Conservation (phyloP, 2,797 vertebrate genomes). For the Amblyopsis hoosieri region DNA sequence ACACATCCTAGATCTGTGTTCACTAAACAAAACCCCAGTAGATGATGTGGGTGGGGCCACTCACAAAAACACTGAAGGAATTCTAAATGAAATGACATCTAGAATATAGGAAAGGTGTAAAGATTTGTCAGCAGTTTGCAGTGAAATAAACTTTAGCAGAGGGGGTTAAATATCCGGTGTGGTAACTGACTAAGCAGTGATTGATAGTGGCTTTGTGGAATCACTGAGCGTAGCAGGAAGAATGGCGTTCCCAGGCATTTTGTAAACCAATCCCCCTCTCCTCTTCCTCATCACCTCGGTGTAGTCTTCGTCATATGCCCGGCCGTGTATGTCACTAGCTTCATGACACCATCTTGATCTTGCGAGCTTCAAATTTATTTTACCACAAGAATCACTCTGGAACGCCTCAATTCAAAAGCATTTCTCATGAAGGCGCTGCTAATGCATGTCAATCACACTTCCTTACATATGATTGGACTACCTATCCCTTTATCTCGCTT, state of each 20-base stretch:
- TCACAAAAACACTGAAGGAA: constrained; percentile 1
- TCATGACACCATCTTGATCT: too few relatives aligned
- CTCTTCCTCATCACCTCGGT: constrained; percentile 9
- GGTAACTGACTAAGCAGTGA: constrained; percentile 53
- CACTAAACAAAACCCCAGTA: constrained; percentile 15
- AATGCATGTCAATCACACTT: constrained; percentile 10
- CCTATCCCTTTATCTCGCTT: too few relatives aligned
- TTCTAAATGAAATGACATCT: not conserved
- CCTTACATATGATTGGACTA: too few relatives aligned
- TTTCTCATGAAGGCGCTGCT: not conserved
- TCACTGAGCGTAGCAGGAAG: constrained; percentile 14
- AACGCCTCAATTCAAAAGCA: too few relatives aligned
- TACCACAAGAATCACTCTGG: too few relatives aligned
- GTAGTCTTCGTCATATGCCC: too few relatives aligned
- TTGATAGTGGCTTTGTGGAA: constrained; percentile 54
- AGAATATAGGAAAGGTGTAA: constrained; percentile 11
- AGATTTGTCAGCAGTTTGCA: constrained; percentile 24
- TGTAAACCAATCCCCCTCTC: constrained; percentile 18
- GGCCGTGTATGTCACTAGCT: too few relatives aligned
- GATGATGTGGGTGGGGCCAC: constrained; percentile 9
- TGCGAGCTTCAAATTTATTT: too few relatives aligned
- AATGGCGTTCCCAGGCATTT: constrained; percentile 25
- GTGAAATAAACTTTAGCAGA: constrained; percentile 23
- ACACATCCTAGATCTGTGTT: constrained; percentile 38
- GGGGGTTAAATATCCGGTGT: constrained; percentile 39